Evolutionary conservation across 2,888 invertebrate species (phyloP).

Genomic region (Sesia apiformis): DNA sequence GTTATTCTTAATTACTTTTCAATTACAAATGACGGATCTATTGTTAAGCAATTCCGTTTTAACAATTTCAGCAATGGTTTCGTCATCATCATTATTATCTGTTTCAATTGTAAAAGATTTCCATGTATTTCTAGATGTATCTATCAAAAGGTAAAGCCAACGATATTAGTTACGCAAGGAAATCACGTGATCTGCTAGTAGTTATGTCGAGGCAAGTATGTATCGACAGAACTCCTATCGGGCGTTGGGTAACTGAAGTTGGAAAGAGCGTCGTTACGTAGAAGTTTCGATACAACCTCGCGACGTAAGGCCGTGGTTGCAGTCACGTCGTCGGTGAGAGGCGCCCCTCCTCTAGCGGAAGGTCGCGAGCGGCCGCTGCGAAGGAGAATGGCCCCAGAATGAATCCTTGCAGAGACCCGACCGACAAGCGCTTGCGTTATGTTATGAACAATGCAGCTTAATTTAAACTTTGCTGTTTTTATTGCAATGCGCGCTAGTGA

Average conservation of each 20-base stretch:
- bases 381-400: slow-evolving; percentile 67
- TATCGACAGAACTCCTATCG: slow-evolving; percentile 65
- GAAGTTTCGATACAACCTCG: slow-evolving; percentile 72
- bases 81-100: slow-evolving; percentile 36
- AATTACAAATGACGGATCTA: neutral
- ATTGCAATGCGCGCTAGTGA: no score
- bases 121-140: slow-evolving; percentile 57
- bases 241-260: slow-evolving; percentile 67
- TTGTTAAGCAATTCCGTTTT: neutral
- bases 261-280: slow-evolving; percentile 72
- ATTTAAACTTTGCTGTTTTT: no score
- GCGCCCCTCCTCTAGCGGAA: slow-evolving; percentile 66
- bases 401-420: slow-evolving; percentile 59
- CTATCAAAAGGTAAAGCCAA: slow-evolving; percentile 55
- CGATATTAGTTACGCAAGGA: slow-evolving; percentile 58
- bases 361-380: slow-evolving; percentile 59
- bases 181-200: slow-evolving; percentile 61
- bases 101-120: slow-evolving; percentile 49
- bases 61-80: slow-evolving; percentile 35
- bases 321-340: slow-evolving; percentile 52
- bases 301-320: slow-evolving; percentile 70
- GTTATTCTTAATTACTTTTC: no score
- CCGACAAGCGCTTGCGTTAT: slow-evolving; percentile 25
- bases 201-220: slow-evolving; percentile 50
- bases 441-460: no score